These are phyloP conservation scores for Carettochelys insculpta DNA, from an alignment of 2,113 vertebrate genomes.

Conservation along the genomic window DNA sequence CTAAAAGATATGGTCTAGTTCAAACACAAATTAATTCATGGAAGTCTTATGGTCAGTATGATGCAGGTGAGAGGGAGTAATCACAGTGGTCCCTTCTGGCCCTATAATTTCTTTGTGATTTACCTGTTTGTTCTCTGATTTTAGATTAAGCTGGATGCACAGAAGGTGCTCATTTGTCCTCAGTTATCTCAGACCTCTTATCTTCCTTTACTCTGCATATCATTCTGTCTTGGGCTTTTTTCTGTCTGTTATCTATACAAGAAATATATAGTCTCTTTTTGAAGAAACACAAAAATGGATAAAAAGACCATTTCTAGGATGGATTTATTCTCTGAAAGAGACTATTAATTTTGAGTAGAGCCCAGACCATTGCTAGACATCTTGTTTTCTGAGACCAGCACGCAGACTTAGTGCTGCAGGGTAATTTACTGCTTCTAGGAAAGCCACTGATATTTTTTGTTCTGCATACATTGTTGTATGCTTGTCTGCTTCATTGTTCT, in stretches of 20 bases:
- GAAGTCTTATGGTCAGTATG: not conserved
- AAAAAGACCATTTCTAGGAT: constrained; percentile 22
- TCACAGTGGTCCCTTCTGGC: not conserved
- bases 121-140: not conserved
- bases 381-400: not conserved
- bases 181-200: constrained; percentile 19
- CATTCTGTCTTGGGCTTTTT: not conserved
- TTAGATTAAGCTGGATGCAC: not conserved
- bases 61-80: not conserved
- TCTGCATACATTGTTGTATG: not conserved
- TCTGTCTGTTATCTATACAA: constrained; percentile 10
- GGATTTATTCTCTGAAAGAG: not conserved
- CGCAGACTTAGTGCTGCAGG: not conserved
- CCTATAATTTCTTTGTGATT: constrained; percentile 31
- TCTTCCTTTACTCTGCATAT: not conserved
- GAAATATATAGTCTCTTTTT: not conserved
- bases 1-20: not conserved
- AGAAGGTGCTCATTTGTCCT: constrained; percentile 34
- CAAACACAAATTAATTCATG: not conserved
- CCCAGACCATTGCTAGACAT: not conserved
- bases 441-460: not conserved
- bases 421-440: not conserved
- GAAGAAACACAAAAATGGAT: constrained; percentile 44
- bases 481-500: not conserved
- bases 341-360: constrained; percentile 3